phyloP scores from a whole-genome alignment of 2,888 invertebrate genomes.

The Amphipyra berbera region DNA sequence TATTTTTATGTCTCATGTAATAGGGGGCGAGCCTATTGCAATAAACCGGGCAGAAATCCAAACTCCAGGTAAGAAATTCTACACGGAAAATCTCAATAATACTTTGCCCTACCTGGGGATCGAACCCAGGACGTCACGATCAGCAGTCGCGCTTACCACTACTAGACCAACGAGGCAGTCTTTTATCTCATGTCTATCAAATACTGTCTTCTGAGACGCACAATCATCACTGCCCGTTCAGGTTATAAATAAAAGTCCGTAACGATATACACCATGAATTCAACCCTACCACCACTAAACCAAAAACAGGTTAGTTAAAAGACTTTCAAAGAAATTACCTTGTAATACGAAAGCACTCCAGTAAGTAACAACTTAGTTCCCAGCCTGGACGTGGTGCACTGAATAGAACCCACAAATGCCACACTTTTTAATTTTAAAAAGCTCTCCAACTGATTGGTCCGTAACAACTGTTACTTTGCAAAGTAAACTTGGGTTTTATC shows the following conservation, averaged over 20 bases:
- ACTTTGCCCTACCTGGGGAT: no score
- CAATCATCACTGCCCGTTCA: no score
- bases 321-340: conserved; percentile 70
- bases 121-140: no score
- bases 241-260: not conserved
- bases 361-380: conserved; percentile 75
- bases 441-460: conserved; percentile 78
- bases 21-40: no score
- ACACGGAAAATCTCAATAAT: no score
- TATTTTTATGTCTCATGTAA: no score
- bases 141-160: no score
- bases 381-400: conserved; percentile 61
- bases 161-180: no score
- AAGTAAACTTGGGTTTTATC: conserved; percentile 68
- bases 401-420: conserved; percentile 70
- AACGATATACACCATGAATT: conserved; percentile 17
- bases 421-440: conserved; percentile 81
- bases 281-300: conserved; percentile 20
- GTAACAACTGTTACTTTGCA: conserved; percentile 60
- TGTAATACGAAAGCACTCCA: conserved; percentile 68
- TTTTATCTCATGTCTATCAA: no score
- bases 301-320: conserved; percentile 53
- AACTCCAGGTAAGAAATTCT: no score
- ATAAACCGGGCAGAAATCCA: no score
- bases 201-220: no score